phyloP scores from a whole-genome alignment of 2,113 vertebrate species.

The Saguinus imperator region DNA sequence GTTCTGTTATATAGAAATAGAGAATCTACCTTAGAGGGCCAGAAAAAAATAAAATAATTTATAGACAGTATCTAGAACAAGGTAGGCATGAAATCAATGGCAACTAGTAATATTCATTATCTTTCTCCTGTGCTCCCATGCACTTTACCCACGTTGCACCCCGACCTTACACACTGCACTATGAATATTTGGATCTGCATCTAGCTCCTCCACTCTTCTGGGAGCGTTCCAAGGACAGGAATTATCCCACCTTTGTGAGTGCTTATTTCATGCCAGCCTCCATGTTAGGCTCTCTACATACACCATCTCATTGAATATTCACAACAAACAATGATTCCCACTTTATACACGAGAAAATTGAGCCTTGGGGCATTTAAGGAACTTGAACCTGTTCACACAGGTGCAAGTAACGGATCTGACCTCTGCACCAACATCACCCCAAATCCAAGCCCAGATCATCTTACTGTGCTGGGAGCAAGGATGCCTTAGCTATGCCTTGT shows the following conservation, averaged over 20 bases:
- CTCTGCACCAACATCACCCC: neutral
- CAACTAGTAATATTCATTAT: neutral
- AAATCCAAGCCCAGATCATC: neutral
- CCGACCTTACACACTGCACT: neutral
- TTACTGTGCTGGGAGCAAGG: neutral
- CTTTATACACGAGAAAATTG: neutral
- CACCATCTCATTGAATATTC: neutral
- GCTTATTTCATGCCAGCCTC: neutral
- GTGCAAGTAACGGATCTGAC: neutral
- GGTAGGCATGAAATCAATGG: neutral
- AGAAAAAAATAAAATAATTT: neutral
- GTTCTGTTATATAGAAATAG: slow-evolving; percentile 8
- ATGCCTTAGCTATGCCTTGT: neutral
- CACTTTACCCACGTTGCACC: too few species aligned
- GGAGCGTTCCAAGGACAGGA: neutral
- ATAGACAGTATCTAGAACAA: neutral
- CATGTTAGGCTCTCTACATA: neutral
- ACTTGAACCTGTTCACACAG: neutral
- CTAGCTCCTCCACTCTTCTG: neutral
- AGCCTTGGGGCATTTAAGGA: neutral
- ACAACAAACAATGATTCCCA: neutral
- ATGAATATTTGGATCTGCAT: neutral
- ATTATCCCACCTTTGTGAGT: neutral
- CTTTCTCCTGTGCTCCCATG: neutral
- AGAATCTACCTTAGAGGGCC: neutral